phyloP scores from a whole-genome alignment of 2,113 vertebrate genomes.

The Dicaeum eximium region DNA sequence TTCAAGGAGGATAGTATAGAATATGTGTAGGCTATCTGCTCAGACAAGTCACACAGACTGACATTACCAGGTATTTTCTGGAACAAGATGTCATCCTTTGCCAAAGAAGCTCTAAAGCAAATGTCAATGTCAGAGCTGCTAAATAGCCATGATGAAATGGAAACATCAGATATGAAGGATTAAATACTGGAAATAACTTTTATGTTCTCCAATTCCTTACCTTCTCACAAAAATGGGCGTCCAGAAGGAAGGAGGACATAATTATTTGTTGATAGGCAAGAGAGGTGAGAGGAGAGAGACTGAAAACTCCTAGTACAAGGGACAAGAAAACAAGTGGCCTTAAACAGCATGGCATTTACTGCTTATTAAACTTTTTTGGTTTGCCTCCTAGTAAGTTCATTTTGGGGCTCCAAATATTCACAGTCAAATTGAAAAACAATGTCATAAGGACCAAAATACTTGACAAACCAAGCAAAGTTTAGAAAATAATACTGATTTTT shows the following conservation, averaged over 20 bases:
- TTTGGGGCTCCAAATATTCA: background rate
- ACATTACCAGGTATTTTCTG: background rate
- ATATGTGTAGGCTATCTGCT: background rate
- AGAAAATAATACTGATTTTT: background rate
- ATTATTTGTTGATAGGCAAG: background rate
- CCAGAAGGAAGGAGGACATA: background rate
- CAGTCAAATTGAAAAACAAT: background rate
- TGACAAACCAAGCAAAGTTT: background rate
- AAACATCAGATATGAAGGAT: background rate
- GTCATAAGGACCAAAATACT: background rate
- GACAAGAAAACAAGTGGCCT: background rate
- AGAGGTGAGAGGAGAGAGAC: background rate
- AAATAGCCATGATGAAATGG: background rate
- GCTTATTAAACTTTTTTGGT: background rate
- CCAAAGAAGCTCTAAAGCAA: background rate
- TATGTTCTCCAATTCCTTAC: background rate
- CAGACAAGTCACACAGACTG: background rate
- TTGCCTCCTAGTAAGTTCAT: background rate
- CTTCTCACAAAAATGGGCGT: background rate
- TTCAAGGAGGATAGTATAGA: fast-evolving
- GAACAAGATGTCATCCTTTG: background rate
- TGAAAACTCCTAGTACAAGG: background rate
- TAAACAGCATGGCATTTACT: background rate
- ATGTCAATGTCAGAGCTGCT: background rate
- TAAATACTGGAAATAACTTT: background rate